Base-by-base conservation (phyloP, 2,797 vertebrate species). In the Tapera naevia region DNA sequence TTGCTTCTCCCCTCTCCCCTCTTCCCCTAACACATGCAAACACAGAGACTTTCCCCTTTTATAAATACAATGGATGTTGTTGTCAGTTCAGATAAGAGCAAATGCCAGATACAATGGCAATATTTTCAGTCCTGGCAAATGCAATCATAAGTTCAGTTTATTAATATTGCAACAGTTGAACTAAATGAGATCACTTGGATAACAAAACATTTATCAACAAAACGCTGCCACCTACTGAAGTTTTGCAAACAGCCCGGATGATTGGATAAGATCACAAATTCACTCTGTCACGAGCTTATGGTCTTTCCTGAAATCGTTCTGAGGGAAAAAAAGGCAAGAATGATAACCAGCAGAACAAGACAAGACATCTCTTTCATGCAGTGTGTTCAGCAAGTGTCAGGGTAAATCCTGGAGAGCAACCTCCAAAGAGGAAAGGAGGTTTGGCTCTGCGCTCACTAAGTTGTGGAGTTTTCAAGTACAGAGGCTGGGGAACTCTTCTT, bases 151-250 rank as follows among this genome's bases (percentile, higher is more conserved):
- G 95, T 98, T 98, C 97, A 97, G 98, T 98, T 97, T 98, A 98
- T 98, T 98, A 98, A 98, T 98, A 98, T 98, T 98, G 97, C 97
- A 98, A 97, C 97, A 97, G 97, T 98, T 97, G 95, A 96, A 97
- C 96, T 98, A 97, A 98, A 97, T 98, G 97, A 98, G 97, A 98
- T 98, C 97, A 97, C 97, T 98, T 97, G 97, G 97, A 97, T 98
- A 98, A 98, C 97, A 98, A 98, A 98, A 98, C 97, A 98, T 98
- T 98, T 98, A 98, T 98, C 98, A 98, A 98, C 97, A 97, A 98
- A 98, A 98, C 97, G 98, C 98, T 98, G 98, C 98, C 98, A 98
- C 97, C 98, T 98, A 98, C 98, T 98, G 98, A 98, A 98, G 98
- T 98, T 98, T 98, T 97, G 97, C 97, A 97, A 98, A 97, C 97